phyloP scores from a whole-genome alignment of 1,140 invertebrate species.

The Zaprionus taronus region DNA sequence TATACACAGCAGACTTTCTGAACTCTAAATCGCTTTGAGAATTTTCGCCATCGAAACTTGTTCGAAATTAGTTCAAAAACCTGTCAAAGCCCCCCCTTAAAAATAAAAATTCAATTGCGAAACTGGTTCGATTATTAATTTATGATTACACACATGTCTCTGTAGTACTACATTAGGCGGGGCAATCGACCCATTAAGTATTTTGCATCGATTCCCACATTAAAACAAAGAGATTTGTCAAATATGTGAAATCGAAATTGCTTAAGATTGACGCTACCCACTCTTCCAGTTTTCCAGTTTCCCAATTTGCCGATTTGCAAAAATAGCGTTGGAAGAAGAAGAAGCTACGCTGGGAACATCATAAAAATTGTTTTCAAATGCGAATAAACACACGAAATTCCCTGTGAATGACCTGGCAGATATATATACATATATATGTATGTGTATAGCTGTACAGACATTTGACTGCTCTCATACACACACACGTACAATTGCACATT shows the following conservation, averaged over 20 bases:
- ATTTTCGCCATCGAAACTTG: background rate
- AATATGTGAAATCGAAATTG: background rate
- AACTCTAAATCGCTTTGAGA: background rate
- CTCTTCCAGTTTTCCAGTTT: no score
- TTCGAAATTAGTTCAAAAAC: slow-evolving; percentile 9
- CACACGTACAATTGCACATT: background rate
- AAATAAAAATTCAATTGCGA: background rate
- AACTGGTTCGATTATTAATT: slow-evolving; percentile 1
- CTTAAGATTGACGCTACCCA: background rate
- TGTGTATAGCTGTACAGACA: background rate
- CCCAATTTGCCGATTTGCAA: background rate
- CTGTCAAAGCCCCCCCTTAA: background rate
- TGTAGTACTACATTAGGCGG: background rate
- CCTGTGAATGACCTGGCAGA: background rate
- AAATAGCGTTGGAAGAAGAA: background rate
- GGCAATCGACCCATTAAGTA: slow-evolving; percentile 30
- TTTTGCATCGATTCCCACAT: background rate
- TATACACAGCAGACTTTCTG: background rate
- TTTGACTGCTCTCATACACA: background rate
- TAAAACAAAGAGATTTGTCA: background rate
- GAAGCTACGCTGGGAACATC: background rate
- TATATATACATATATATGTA: background rate
- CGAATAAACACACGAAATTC: background rate
- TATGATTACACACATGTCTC: background rate
- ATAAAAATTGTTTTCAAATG: slow-evolving; percentile 5